Evolutionary conservation across 2,113 vertebrate genomes (phyloP).

Genomic region (Ciconia boyciana): DNA sequence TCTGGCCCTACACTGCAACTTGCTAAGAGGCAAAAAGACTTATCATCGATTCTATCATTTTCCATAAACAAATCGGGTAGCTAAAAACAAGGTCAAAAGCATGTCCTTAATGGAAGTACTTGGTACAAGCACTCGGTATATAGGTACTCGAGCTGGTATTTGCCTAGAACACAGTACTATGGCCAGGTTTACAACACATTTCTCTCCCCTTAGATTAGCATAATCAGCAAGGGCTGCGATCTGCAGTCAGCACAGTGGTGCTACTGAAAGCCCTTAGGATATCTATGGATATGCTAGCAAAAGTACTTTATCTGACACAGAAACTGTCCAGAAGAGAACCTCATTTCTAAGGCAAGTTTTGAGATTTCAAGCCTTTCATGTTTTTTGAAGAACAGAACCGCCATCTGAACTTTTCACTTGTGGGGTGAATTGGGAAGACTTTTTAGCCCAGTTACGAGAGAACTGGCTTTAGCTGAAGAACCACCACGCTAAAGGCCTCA

Average conservation of each 20-base stretch:
- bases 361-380: not conserved
- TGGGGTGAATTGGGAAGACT: not conserved
- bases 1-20: not conserved
- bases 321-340: not conserved
- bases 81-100: not conserved
- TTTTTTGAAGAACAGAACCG: not conserved
- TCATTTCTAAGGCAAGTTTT: not conserved
- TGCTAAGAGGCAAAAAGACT: not conserved
- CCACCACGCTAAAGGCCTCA: not conserved
- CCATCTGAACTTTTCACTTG: not conserved
- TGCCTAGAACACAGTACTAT: not conserved
- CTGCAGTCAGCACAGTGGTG: not conserved
- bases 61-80: not conserved
- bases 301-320: not conserved
- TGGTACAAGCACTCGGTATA: not conserved
- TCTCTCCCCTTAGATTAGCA: not conserved
- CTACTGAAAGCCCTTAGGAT: not conserved
- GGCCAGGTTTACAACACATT: not conserved
- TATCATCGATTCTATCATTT: not conserved
- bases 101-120: rapidly evolving
- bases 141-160: not conserved
- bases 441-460: not conserved
- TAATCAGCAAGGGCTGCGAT: rapidly evolving
- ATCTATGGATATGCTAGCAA: rapidly evolving
- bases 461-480: not conserved